phyloP scores from a whole-genome alignment of 2,113 vertebrate genomes.

The Oncorhynchus keta region DNA sequence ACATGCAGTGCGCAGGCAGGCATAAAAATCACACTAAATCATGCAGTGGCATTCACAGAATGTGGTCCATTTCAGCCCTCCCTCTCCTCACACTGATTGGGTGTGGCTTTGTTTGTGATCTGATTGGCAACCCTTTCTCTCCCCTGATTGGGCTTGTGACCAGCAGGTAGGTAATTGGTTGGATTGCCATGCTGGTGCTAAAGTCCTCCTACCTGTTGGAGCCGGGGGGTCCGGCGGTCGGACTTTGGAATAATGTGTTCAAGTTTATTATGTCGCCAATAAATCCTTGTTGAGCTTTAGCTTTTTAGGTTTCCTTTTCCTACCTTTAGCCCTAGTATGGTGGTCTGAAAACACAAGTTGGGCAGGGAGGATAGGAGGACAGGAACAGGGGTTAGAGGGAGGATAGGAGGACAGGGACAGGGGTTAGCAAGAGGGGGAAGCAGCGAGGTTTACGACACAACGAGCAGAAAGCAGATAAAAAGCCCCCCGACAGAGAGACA shows the following conservation, averaged over 20 bases:
- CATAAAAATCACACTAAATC: constrained; percentile 31
- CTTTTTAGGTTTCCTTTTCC: constrained; percentile 95
- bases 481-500: constrained; percentile 58
- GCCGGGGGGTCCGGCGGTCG: constrained; percentile 74
- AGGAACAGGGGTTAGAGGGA: constrained; percentile 70
- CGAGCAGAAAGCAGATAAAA: constrained; percentile 26
- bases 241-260: constrained; percentile 61
- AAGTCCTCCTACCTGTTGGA: constrained; percentile 91
- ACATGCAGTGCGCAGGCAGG: constrained; percentile 38
- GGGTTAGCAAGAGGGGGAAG: constrained; percentile 72
- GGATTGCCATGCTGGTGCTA: constrained; percentile 41
- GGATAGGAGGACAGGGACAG: constrained; percentile 70
- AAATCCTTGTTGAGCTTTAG: constrained; percentile 83
- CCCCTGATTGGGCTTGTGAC: constrained; percentile 55
- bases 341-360: constrained; percentile 92
- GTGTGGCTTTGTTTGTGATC: constrained; percentile 54
- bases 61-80: constrained; percentile 36
- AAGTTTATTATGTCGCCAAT: constrained; percentile 82
- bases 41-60: constrained; percentile 62
- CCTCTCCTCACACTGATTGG: constrained; percentile 54
- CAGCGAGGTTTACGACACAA: constrained; percentile 66
- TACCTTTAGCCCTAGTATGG: constrained; percentile 88
- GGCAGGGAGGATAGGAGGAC: constrained; percentile 78
- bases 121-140: constrained; percentile 55
- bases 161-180: constrained; percentile 40